Evolutionary conservation across 2,888 invertebrate species (phyloP).

Genomic region (Ceriagrion tenellum): DNA sequence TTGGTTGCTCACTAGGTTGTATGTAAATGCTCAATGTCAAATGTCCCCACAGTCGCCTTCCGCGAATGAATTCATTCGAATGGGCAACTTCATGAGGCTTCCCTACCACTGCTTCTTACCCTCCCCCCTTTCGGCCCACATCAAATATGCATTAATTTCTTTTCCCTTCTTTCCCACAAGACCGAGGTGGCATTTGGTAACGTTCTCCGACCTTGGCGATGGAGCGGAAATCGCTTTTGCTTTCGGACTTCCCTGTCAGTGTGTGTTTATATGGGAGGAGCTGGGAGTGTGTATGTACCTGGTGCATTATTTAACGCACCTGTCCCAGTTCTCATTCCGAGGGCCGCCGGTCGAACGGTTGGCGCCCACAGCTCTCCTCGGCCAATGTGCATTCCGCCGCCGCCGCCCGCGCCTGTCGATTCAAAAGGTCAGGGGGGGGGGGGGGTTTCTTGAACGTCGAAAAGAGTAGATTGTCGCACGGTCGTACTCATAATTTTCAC

Average conservation of each 20-base stretch:
- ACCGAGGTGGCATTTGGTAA: not conserved
- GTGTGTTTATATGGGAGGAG: not conserved
- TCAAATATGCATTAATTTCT: not conserved
- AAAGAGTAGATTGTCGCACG: not conserved
- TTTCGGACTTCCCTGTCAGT: not conserved
- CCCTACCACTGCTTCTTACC: no score
- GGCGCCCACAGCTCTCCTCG: not conserved
- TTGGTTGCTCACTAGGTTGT: no score
- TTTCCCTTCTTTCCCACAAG: not conserved
- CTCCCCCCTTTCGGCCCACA: not conserved
- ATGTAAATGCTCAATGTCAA: not conserved
- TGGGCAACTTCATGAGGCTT: not conserved
- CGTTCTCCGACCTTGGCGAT: not conserved
- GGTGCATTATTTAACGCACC: not conserved
- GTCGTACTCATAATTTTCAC: no score
- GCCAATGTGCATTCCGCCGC: not conserved
- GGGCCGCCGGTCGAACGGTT: not conserved
- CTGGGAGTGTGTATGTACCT: not conserved
- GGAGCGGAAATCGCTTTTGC: conserved; percentile 1
- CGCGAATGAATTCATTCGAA: not conserved
- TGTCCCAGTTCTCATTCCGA: not conserved
- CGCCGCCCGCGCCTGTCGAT: not conserved
- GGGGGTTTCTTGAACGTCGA: not conserved
- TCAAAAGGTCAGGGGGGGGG: not conserved
- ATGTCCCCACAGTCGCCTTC: not conserved